Conservation (phyloP, 2,113 vertebrate genomes). For the Marmota monax region DNA sequence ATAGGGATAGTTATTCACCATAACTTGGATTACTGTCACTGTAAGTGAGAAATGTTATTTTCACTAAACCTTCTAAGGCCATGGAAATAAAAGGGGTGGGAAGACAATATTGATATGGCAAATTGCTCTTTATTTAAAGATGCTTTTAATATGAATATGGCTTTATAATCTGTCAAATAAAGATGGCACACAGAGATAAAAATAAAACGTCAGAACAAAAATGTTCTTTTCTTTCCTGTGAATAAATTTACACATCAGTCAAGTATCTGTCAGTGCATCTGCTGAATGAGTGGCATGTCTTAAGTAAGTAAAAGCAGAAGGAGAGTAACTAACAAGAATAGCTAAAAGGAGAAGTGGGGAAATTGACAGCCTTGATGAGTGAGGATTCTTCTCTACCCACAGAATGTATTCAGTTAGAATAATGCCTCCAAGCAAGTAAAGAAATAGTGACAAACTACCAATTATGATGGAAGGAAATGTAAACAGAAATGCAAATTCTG, state of each 20-base stretch:
- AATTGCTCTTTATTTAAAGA: constrained; percentile 89
- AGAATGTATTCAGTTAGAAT: constrained; percentile 83
- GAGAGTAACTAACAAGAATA: constrained; percentile 87
- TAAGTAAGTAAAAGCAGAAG: constrained; percentile 85
- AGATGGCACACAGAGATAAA: constrained; percentile 87
- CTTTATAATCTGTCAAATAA: constrained; percentile 87
- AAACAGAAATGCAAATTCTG: constrained; percentile 85
- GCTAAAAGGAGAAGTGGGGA: constrained; percentile 76
- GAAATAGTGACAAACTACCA: constrained; percentile 86
- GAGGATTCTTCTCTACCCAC: constrained; percentile 77
- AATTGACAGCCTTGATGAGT: constrained; percentile 86
- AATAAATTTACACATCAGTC: constrained; percentile 89
- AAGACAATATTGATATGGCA: constrained; percentile 84
- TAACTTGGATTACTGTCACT: constrained; percentile 49
- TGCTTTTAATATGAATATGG: constrained; percentile 83
- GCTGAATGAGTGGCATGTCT: constrained; percentile 86
- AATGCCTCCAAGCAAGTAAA: constrained; percentile 84
- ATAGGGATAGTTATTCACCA: constrained; percentile 18
- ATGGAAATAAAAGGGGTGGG: constrained; percentile 78
- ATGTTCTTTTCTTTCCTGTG: constrained; percentile 87
- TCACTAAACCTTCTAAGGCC: constrained; percentile 69
- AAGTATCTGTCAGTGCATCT: constrained; percentile 88
- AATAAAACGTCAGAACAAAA: constrained; percentile 89
- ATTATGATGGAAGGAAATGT: constrained; percentile 80
- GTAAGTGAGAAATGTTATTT: constrained; percentile 71